Evolutionary conservation across 2,113 vertebrate species (phyloP).

Genomic region (Tamias sibiricus): DNA sequence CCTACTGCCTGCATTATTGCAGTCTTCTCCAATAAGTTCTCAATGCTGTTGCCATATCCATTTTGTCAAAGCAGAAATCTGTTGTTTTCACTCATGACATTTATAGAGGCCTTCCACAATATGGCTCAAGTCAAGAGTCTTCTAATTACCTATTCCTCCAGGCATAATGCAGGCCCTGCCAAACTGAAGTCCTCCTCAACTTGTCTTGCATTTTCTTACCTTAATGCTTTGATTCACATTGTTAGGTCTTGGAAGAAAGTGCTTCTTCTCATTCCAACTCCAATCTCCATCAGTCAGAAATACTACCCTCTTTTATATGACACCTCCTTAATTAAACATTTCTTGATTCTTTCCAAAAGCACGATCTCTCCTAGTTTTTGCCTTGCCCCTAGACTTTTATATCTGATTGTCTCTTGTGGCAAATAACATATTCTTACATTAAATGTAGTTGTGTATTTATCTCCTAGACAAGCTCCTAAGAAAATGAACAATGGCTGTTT

Average conservation of each 20-base stretch:
- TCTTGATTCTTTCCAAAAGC: background rate
- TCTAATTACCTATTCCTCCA: background rate
- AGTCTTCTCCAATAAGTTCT: background rate
- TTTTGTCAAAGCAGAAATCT: background rate
- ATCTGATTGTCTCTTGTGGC: background rate
- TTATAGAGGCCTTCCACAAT: background rate
- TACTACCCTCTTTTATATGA: background rate
- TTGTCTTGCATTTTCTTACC: background rate
- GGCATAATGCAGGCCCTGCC: background rate
- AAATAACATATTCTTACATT: background rate
- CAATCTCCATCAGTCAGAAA: constrained; percentile 32
- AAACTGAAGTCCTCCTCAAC: constrained; percentile 15
- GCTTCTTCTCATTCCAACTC: background rate
- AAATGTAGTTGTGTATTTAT: constrained; percentile 3
- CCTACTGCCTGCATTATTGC: background rate
- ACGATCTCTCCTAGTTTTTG: background rate
- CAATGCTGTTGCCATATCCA: background rate
- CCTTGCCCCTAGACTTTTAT: background rate
- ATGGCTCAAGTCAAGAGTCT: background rate
- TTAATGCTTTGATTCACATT: background rate
- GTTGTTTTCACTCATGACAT: background rate
- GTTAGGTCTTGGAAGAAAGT: background rate
- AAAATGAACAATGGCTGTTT: constrained; percentile 3
- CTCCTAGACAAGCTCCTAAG: background rate
- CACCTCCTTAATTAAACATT: background rate